Percentiles rank a stretch among this genome's conserved stretches.
Conservation (phyloP, 1,140 invertebrate species). For the Neodiprion virginianus region DNA sequence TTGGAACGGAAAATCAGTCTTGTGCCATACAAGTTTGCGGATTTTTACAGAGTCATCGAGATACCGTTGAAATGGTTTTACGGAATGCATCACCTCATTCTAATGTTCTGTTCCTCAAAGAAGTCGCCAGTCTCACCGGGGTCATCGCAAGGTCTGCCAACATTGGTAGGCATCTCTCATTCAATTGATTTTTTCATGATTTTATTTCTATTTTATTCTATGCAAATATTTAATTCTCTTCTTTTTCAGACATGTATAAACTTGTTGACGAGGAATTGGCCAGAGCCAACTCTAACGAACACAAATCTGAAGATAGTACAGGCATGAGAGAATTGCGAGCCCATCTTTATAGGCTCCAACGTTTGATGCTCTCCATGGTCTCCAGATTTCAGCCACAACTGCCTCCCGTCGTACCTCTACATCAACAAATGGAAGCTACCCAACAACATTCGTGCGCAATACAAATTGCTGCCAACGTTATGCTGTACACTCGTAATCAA, state of each 20-base stretch:
- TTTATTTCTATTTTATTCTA: conserved; percentile 18
- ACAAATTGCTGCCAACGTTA: conserved; percentile 73
- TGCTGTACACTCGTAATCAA: conserved; percentile 70
- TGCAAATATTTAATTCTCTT: conserved; percentile 17
- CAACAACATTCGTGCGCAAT: conserved; percentile 47
- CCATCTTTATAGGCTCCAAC: conserved; percentile 69
- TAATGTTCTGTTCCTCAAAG: conserved; percentile 67
- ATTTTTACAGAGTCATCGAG: conserved; percentile 80
- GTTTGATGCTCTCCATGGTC: conserved; percentile 74
- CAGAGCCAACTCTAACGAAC: conserved; percentile 36
- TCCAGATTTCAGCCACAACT: conserved; percentile 66
- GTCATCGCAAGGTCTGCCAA: conserved; percentile 80
- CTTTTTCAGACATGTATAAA: conserved; percentile 54
- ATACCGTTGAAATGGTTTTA: conserved; percentile 80
- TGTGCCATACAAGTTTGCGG: conserved; percentile 80
- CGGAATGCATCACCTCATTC: conserved; percentile 69
- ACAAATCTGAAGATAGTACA: conserved; percentile 50
- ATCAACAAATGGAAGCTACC: conserved; percentile 34
- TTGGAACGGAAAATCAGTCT: conserved; percentile 82
- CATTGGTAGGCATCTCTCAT: conserved; percentile 56
- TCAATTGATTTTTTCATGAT: conserved; percentile 10
- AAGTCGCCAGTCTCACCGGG: conserved; percentile 77
- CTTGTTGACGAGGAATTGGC: conserved; percentile 54
- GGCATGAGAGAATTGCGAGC: conserved; percentile 64
- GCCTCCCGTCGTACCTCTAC: conserved; percentile 29